These are phyloP conservation scores for Dromaius novaehollandiae DNA, from an alignment of 2,113 vertebrate species.

Conservation along the genomic window DNA sequence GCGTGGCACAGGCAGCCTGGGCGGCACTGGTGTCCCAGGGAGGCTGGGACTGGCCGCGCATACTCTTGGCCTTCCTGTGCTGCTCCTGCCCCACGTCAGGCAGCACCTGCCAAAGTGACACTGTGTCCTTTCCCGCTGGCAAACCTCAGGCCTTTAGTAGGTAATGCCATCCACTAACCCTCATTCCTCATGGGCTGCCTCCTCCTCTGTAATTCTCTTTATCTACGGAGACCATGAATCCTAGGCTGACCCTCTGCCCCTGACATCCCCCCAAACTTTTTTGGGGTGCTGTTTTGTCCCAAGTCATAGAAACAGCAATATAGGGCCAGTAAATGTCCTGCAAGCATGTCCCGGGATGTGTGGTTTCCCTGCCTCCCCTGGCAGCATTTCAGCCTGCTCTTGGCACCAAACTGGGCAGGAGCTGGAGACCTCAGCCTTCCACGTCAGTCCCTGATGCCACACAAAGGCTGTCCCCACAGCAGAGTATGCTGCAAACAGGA, in stretches of 20 bases:
- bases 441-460: background rate
- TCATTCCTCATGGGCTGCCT: background rate
- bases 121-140: background rate
- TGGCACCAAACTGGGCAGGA: background rate
- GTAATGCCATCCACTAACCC: background rate
- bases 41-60: background rate
- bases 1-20: background rate
- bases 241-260: background rate
- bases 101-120: background rate
- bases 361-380: background rate
- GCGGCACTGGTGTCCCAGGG: background rate
- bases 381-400: background rate
- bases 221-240: background rate
- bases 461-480: background rate
- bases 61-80: background rate
- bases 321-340: too few relatives aligned
- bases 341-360: too few relatives aligned
- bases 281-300: background rate
- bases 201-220: background rate
- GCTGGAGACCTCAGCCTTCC: background rate
- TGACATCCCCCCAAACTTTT: background rate
- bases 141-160: background rate
- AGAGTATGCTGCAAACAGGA: background rate
- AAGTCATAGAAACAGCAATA: too few relatives aligned
- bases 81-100: too few relatives aligned